Base-by-base conservation (phyloP, 2,113 vertebrate genomes). In the Bubo bubo region DNA sequence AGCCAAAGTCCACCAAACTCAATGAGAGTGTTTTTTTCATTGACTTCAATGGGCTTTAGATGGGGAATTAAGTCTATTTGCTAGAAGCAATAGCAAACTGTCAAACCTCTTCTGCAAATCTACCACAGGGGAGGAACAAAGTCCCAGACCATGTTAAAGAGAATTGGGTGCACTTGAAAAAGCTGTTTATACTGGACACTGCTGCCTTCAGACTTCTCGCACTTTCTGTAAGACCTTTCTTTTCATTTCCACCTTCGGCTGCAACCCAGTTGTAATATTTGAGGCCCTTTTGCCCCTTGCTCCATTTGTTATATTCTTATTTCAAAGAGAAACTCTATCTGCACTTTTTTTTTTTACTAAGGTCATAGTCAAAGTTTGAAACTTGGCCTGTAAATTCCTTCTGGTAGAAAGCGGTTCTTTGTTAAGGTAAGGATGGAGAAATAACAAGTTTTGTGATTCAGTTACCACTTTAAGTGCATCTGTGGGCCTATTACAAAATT, bases 141-240 rank as follows among this genome's bases (percentile, higher is more conserved):
- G 23, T 43, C 41, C 55, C 64, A 39, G 23, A 77, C 32, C n/a
- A 66, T n/a, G 41, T 84, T 89, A 95, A 87, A 84, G 53, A 79
- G 80, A 64, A 87, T 13, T 56, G 34, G 5, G 10, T 60, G 43
- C 30, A 34, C 68, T 89, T 74, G 22, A 72, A 92, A 89, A 91
- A 86, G 56, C 37, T 97, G 77, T 72, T 96, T 95, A 15, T 81
- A 28, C 63, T 84, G 83, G 80, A 74, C 52, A 37, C n/a, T 79
- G 59, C 23, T 94, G 64, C 74, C 80, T 79, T 59, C 76, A 91
- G 72, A 45, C 35, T 39, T 59, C 52, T 86, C 56, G 37, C 10
- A 30, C 26, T 35, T 86, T 77, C 79, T 95, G 26, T 53, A 77
- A 92, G 45, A 58, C 50, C 32, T 84, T 88, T 77, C 16, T 58